Conservation (phyloP, 2,113 vertebrate species). For the Dipodomys spectabilis region DNA sequence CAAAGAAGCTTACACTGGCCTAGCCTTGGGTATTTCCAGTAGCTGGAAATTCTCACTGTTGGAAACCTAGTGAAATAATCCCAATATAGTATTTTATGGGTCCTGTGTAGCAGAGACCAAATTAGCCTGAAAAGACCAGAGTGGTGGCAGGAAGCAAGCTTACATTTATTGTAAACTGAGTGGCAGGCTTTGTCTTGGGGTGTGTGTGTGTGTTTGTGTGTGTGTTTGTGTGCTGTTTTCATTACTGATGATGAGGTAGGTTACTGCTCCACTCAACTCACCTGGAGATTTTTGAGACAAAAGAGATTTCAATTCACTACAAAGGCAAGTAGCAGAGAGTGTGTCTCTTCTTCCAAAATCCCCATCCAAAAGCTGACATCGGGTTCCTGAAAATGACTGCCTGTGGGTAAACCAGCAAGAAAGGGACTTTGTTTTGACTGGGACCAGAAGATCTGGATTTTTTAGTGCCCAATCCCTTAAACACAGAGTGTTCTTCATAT, state of each 20-base stretch:
- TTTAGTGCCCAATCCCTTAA: slow-evolving; percentile 42
- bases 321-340: background rate
- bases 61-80: slow-evolving; percentile 11
- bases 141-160: background rate
- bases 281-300: background rate
- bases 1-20: background rate
- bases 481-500: slow-evolving; percentile 47
- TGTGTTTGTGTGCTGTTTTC: background rate
- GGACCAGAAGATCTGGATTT: slow-evolving; percentile 16
- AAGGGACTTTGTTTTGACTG: slow-evolving; percentile 69
- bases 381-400: background rate
- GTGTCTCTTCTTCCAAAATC: background rate
- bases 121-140: background rate
- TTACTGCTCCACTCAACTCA: too few species aligned
- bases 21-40: slow-evolving; percentile 66
- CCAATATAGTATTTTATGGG: slow-evolving; percentile 41
- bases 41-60: slow-evolving; percentile 67
- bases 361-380: background rate
- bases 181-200: background rate
- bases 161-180: background rate
- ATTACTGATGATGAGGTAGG: background rate
- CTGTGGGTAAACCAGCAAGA: background rate
- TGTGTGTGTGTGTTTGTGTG: too few species aligned
- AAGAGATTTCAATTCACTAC: background rate
- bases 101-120: background rate